These are phyloP conservation scores for Dallia pectoralis DNA, from an alignment of 2,797 vertebrate species.

Conservation along the genomic window DNA sequence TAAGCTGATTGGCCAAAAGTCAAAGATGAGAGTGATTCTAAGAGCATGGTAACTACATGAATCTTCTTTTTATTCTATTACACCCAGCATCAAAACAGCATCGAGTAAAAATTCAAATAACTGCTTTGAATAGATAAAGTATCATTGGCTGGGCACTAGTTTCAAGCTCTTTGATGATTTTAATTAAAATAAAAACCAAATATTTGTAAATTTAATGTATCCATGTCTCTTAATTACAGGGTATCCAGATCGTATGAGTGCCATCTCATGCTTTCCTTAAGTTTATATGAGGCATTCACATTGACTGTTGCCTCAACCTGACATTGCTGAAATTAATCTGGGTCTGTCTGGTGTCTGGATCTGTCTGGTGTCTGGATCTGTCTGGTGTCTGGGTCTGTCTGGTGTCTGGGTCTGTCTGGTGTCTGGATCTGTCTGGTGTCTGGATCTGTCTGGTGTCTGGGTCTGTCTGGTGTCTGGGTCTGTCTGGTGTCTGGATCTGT, in stretches of 20 bases:
- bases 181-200: neutral
- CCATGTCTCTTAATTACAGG: neutral
- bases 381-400: too few relatives aligned
- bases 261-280: neutral
- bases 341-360: too few relatives aligned
- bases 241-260: constrained; percentile 30
- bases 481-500: too few relatives aligned
- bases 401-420: too few relatives aligned
- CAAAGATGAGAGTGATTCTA: constrained; percentile 1
- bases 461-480: too few relatives aligned
- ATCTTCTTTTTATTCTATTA: neutral
- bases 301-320: neutral
- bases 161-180: neutral
- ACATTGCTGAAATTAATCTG: too few relatives aligned
- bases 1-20: neutral
- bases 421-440: too few relatives aligned
- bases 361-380: too few relatives aligned
- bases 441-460: too few relatives aligned
- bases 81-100: neutral
- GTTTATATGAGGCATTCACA: constrained; percentile 1
- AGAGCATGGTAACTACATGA: neutral
- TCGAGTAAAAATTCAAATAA: neutral
- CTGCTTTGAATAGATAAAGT: neutral
- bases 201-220: neutral
- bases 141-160: neutral